Conservation (phyloP, 1,140 invertebrate genomes). For the Adelges cooleyi region DNA sequence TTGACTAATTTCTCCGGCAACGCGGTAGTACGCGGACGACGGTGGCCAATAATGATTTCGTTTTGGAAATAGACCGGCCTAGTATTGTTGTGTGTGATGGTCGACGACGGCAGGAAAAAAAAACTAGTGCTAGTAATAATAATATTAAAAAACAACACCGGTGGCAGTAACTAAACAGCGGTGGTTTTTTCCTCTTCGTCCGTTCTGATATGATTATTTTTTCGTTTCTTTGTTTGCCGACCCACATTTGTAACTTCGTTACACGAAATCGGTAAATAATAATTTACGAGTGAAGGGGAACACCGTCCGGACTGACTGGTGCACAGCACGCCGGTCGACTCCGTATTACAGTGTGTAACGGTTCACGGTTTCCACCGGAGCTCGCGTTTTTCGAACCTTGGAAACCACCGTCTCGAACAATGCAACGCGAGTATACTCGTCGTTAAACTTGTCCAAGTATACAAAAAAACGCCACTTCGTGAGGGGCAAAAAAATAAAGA, state of each 20-base stretch:
- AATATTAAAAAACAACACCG: too few species aligned
- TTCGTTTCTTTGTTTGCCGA: conserved; percentile 22
- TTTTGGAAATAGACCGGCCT: not conserved
- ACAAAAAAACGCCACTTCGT: too few species aligned
- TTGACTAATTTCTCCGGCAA: too few species aligned
- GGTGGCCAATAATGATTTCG: too few species aligned
- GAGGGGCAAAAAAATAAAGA: too few species aligned
- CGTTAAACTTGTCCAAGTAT: too few species aligned
- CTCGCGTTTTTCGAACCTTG: conserved; percentile 1
- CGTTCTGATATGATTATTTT: conserved; percentile 1
- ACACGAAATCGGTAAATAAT: conserved; percentile 26
- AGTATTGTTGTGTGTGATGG: not conserved
- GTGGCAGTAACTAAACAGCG: too few species aligned
- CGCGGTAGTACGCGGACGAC: too few species aligned
- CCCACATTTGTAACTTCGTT: conserved; percentile 20
- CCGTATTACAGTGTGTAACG: conserved; percentile 5
- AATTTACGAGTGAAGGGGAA: conserved; percentile 28
- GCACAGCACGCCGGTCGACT: not conserved
- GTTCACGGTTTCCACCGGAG: conserved; percentile 7
- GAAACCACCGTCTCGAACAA: not conserved
- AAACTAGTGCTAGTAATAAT: too few species aligned
- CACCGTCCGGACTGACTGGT: not conserved
- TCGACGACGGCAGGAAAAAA: not conserved
- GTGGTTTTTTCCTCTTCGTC: not conserved
- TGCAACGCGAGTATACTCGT: too few species aligned